Base-by-base conservation (phyloP, 2,888 invertebrate genomes). In the Callyntrura guangdongensis region DNA sequence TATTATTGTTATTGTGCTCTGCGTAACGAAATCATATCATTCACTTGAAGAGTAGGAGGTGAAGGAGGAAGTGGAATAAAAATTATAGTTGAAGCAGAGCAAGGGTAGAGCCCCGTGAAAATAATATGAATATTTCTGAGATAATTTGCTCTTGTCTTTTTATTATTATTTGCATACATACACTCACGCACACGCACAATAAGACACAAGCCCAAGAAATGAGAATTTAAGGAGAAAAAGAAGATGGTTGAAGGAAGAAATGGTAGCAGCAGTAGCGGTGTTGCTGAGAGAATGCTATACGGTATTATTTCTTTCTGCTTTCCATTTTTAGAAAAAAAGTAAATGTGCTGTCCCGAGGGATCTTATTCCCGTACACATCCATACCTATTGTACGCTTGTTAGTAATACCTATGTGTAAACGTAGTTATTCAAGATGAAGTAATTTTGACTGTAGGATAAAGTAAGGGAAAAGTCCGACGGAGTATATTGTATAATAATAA, bases 121-220 rank as follows among this genome's bases (percentile, higher is more conserved):
- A 77, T 77, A 79, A 79, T 79, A 86, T 86, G 86, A 86, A 86
- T 86, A 79, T 86, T 86, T 86, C 61, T 53, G 64, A 79, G 79
- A 86, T 86, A 86, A 77, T 86, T 86, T 86, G 47, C 36, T 61
- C 86, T 77, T 79, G 77, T 86, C 79, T 86, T 79, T 61, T 79
- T 86, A 79, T 61, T 79, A 47, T 79, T 86, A 86, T 86, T 86
- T 86, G 85, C 72, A 86, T 86, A 67, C 8, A 47, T 45, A 5
- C 14, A 53, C 49, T 22, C 20, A 49, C n/a, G 53, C 25, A 20
- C 22, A 79, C 79, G 36, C 45, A 36, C 25, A 56, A 17, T 53
- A n/a, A 49, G 25, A 25, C 53, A 77, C 56, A n/a, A 56, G 53
- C 12, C 56, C 25, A 56, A 27, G 61, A 27, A 84, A 69, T n/a